Base-by-base conservation (phyloP, 1,140 invertebrate genomes). In the Brachionus manjavacas region DNA sequence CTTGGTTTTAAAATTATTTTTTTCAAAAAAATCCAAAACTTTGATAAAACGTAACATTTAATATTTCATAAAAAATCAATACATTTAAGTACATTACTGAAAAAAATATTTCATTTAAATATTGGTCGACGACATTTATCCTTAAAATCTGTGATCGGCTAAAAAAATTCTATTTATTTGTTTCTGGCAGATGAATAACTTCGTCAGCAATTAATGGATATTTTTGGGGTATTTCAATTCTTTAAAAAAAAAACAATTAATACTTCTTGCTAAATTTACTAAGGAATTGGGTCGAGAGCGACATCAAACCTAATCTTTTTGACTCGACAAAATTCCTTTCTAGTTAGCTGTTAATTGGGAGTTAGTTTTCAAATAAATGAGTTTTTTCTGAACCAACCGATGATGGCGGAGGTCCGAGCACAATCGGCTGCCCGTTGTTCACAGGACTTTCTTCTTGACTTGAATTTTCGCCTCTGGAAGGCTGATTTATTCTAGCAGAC, bases 341-440 rank as follows among this genome's bases (percentile, higher is more conserved):
- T 11, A 20, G 25, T 60, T 20, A 20, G 52, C 52, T 8, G 16
- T 60, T 60, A 60, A 3, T 9, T 60, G 8, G 8, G 68, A 16
- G 16, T 76, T 76, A 76, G 43, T 76, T 20, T 25, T 76, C 41
- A 76, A 76, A 76, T 76, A 76, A 76, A 49, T 46, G 39, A 76
- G 72, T 76, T 49, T 46, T 76, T 76, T 76, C 72, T 49, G 72
- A 76, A 76, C 72, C 72, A 46, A 76, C 72, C 72, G 72, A 49
- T 49, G 70, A 74, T 39, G 72, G 20, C 28, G 72, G 41, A 25
- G 72, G 72, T 76, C 72, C 72, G n/a, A 76, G 72, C 16, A 49
- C 41, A 49, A 76, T 76, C 20, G 72, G 41, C 46, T 49, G 41
- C 2, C 72, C 72, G 41, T 76, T 49, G 25, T 76, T 72, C 4